Percentiles rank a stretch among this genome's conserved stretches.
These are phyloP conservation scores for Diorhabda sublineata DNA, from an alignment of 1,140 invertebrate species.

Conservation along the genomic window DNA sequence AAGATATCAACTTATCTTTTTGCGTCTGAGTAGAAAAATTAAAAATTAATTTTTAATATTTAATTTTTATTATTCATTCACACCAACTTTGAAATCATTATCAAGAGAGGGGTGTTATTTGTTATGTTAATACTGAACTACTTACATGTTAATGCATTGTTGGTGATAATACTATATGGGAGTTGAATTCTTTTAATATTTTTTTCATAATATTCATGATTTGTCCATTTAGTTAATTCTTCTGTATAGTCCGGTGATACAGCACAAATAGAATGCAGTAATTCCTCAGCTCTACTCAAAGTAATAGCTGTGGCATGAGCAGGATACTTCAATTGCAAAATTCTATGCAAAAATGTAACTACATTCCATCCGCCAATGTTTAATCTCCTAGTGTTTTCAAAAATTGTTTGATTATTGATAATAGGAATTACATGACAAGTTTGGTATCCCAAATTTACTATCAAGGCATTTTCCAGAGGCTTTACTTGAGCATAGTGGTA, in stretches of 20 bases:
- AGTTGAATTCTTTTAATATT: slow-evolving; percentile 82
- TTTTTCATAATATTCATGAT: slow-evolving; percentile 75
- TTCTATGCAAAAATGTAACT: slow-evolving; percentile 77
- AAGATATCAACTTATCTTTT: too few species aligned
- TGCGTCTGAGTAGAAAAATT: too few species aligned
- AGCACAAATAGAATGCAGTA: slow-evolving; percentile 75
- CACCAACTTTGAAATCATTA: too few species aligned
- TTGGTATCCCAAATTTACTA: slow-evolving; percentile 83
- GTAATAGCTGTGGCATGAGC: slow-evolving; percentile 84
- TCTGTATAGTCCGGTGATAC: slow-evolving; percentile 75
- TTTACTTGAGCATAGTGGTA: slow-evolving; percentile 66
- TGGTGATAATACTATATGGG: slow-evolving; percentile 63
- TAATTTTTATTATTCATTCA: too few species aligned
- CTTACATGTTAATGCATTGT: slow-evolving; percentile 52
- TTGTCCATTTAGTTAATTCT: slow-evolving; percentile 75
- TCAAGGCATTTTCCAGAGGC: slow-evolving; percentile 61
- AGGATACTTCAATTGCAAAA: slow-evolving; percentile 93
- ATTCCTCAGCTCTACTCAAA: slow-evolving; percentile 78
- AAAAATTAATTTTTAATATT: too few species aligned
- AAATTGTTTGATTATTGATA: slow-evolving; percentile 65
- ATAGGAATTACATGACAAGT: slow-evolving; percentile 86
- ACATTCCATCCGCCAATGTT: slow-evolving; percentile 87
- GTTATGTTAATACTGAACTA: not conserved
- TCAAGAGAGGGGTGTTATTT: too few species aligned
- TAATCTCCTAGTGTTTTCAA: slow-evolving; percentile 69